Evolutionary conservation across 2,888 invertebrate species (phyloP).

Genomic region (Leptura quadrifasciata): DNA sequence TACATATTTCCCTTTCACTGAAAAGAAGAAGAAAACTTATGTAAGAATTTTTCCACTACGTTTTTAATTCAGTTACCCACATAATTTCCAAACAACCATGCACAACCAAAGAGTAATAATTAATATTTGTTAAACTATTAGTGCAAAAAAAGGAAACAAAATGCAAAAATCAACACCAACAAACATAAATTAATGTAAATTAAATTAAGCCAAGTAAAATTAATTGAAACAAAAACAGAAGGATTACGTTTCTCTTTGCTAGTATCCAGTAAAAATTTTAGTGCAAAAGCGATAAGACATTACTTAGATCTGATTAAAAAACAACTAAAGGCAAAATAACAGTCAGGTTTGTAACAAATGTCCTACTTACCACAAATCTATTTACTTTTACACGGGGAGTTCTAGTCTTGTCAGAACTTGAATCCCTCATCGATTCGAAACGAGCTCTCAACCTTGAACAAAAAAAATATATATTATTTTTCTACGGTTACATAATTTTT

Average conservation of each 20-base stretch:
- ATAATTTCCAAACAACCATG: constrained; percentile 48
- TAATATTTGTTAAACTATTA: constrained; percentile 48
- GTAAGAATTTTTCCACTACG: constrained; percentile 42
- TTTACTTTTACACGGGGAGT: constrained; percentile 85
- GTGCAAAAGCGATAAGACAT: constrained; percentile 46
- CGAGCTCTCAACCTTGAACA: constrained; percentile 84
- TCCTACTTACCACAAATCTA: constrained; percentile 91
- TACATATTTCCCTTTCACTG: constrained; percentile 57
- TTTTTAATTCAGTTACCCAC: constrained; percentile 14
- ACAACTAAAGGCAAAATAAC: constrained; percentile 27
- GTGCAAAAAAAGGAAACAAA: constrained; percentile 56
- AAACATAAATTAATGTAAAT: constrained; percentile 32
- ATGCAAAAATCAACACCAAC: constrained; percentile 51
- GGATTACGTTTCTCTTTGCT: constrained; percentile 21
- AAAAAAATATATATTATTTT: constrained; percentile 8
- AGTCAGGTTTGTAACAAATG: constrained; percentile 33
- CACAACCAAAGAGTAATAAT: constrained; percentile 46
- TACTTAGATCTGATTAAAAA: constrained; percentile 26
- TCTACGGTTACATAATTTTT: too few species aligned
- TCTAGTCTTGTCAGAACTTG: constrained; percentile 74
- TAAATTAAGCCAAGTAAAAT: constrained; percentile 17
- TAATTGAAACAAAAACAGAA: constrained; percentile 24
- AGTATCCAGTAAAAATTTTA: constrained; percentile 40
- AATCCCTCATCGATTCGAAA: constrained; percentile 89
- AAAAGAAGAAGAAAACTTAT: constrained; percentile 53